Percentiles rank a stretch among this genome's conserved stretches.
Evolutionary conservation across 2,113 vertebrate species (phyloP).

Genomic region (Cyprinodon tularosa): DNA sequence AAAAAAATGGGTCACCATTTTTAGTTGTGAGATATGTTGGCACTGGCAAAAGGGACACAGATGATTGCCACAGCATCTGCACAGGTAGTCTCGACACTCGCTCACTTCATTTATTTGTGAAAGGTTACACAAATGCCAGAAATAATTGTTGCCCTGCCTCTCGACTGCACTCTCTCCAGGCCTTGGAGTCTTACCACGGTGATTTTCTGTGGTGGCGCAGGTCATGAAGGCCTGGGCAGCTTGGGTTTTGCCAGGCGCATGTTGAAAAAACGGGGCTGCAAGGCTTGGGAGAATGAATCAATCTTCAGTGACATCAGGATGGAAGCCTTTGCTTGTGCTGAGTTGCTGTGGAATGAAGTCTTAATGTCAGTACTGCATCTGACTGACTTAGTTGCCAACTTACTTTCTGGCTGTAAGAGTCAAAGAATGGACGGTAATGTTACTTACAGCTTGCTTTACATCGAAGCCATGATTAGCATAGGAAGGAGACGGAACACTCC

Average conservation of each 20-base stretch:
- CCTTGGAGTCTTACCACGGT: slow-evolving; percentile 17
- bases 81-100: slow-evolving; percentile 22
- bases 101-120: slow-evolving; percentile 41
- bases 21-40: not conserved
- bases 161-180: slow-evolving; percentile 12
- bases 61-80: slow-evolving; percentile 32
- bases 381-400: slow-evolving; percentile 14
- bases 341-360: slow-evolving; percentile 28
- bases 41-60: slow-evolving; percentile 16
- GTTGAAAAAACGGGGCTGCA: slow-evolving; percentile 8
- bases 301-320: slow-evolving; percentile 1
- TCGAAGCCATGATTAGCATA: slow-evolving; percentile 37
- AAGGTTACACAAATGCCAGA: slow-evolving; percentile 73
- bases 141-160: slow-evolving; percentile 54
- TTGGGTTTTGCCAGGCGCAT: slow-evolving; percentile 11
- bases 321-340: slow-evolving; percentile 19
- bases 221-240: slow-evolving; percentile 30
- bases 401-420: slow-evolving; percentile 30
- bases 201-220: slow-evolving; percentile 38
- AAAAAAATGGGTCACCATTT: not conserved
- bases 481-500: slow-evolving; percentile 33
- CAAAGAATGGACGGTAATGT: slow-evolving; percentile 26
- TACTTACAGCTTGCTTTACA: slow-evolving; percentile 21
- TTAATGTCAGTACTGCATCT: slow-evolving; percentile 19
- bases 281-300: slow-evolving; percentile 11